Conservation (phyloP, 2,888 invertebrate species). For the Diaphora mendica region DNA sequence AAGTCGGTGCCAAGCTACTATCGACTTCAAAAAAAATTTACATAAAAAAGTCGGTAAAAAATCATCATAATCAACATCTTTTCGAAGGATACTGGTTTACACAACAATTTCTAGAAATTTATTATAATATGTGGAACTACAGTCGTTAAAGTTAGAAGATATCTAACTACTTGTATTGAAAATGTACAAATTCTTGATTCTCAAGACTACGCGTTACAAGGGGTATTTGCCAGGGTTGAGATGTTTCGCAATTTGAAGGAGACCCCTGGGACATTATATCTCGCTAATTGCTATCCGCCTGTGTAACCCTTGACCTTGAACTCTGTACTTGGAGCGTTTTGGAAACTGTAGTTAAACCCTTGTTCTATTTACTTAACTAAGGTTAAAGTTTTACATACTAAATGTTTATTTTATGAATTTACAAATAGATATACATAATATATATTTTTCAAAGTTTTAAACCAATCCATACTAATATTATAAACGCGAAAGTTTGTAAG, state of each 20-base stretch:
- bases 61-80: too few relatives aligned
- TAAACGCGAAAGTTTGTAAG: too few relatives aligned
- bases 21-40: too few relatives aligned
- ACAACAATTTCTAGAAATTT: too few relatives aligned
- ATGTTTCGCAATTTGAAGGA: slow-evolving; percentile 23
- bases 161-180: neutral
- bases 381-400: too few relatives aligned
- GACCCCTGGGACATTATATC: slow-evolving; percentile 16
- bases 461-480: too few relatives aligned
- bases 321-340: neutral
- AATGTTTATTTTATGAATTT: too few relatives aligned
- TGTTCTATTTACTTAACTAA: neutral
- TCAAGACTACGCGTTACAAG: slow-evolving; percentile 11
- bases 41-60: too few relatives aligned
- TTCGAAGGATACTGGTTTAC: too few relatives aligned
- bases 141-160: neutral
- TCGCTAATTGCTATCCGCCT: slow-evolving; percentile 23
- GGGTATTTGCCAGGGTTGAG: slow-evolving; percentile 6
- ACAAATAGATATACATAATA: too few relatives aligned
- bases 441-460: too few relatives aligned
- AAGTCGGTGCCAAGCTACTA: too few relatives aligned
- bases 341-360: neutral
- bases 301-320: slow-evolving; percentile 10
- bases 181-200: neutral
- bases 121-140: neutral